Conservation (phyloP, 1,140 invertebrate genomes). For the Scaptomyza montana region DNA sequence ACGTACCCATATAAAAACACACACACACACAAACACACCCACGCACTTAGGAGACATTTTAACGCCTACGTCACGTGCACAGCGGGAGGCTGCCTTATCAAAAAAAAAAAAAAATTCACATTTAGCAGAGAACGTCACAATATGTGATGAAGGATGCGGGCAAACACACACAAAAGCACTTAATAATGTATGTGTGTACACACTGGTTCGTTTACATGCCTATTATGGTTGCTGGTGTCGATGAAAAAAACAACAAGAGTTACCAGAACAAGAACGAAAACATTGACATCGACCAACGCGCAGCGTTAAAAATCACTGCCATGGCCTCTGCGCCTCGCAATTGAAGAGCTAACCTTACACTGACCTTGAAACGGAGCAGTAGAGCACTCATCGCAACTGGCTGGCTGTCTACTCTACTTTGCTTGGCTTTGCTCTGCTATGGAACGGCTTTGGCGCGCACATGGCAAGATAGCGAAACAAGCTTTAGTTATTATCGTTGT, state of each 20-base stretch:
- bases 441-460: slow-evolving; percentile 40
- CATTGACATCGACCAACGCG: slow-evolving; percentile 48
- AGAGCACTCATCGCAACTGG: slow-evolving; percentile 16
- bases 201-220: slow-evolving; percentile 20
- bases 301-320: slow-evolving; percentile 67
- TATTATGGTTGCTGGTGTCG: slow-evolving; percentile 51
- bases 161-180: slow-evolving; percentile 21
- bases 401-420: slow-evolving; percentile 12
- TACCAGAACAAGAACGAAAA: slow-evolving; percentile 19
- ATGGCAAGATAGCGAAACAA: slow-evolving; percentile 46
- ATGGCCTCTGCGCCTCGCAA: slow-evolving; percentile 57
- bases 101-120: slow-evolving; percentile 24
- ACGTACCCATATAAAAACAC: neutral
- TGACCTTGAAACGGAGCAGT: slow-evolving; percentile 75
- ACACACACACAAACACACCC: slow-evolving; percentile 6
- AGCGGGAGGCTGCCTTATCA: slow-evolving; percentile 42
- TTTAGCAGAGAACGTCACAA: slow-evolving; percentile 39
- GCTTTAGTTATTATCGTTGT: slow-evolving; percentile 35
- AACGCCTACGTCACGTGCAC: slow-evolving; percentile 35
- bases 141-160: slow-evolving; percentile 51
- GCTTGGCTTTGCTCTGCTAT: slow-evolving; percentile 4
- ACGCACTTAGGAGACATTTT: slow-evolving; percentile 21
- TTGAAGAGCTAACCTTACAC: slow-evolving; percentile 72
- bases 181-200: slow-evolving; percentile 21
- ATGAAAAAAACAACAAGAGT: slow-evolving; percentile 18